A percentile compares a stretch with the other conserved stretches of the same genome.
Evolutionary conservation across 1,140 invertebrate genomes (phyloP).

Genomic region (Tribolium castaneum): DNA sequence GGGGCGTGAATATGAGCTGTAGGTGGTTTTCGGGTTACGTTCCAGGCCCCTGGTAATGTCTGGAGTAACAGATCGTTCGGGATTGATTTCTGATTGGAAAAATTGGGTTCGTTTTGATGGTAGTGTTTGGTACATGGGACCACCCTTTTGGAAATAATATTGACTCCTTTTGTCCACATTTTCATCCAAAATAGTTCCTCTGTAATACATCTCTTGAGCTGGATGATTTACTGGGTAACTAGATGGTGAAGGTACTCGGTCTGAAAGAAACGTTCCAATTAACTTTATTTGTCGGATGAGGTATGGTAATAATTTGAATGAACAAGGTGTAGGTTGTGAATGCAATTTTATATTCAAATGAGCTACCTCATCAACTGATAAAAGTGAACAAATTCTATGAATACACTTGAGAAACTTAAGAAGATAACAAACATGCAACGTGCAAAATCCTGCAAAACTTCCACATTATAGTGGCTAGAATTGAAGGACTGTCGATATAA

Average conservation of each 20-base stretch:
- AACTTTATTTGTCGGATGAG: background rate
- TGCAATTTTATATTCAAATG: background rate
- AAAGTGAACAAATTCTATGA: background rate
- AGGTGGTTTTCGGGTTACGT: slow-evolving; percentile 11
- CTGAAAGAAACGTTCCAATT: slow-evolving; percentile 54
- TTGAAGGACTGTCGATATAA: slow-evolving; percentile 17
- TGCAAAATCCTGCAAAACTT: background rate
- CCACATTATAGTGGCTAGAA: background rate
- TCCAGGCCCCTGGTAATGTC: slow-evolving; percentile 68
- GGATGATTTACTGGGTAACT: slow-evolving; percentile 34
- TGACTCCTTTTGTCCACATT: slow-evolving; percentile 36
- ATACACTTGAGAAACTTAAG: slow-evolving; percentile 10
- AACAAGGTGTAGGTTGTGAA: background rate
- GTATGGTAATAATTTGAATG: background rate
- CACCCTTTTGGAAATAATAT: slow-evolving; percentile 48
- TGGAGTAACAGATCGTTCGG: slow-evolving; percentile 69
- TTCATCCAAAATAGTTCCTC: slow-evolving; percentile 22
- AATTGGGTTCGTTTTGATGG: slow-evolving; percentile 57
- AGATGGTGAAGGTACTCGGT: slow-evolving; percentile 57
- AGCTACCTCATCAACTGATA: background rate
- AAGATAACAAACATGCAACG: slow-evolving; percentile 31
- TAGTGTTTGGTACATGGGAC: slow-evolving; percentile 58
- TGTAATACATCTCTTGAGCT: slow-evolving; percentile 51
- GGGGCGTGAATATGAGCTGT: background rate
- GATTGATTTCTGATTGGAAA: slow-evolving; percentile 61